Evolutionary conservation across 1,140 invertebrate species (phyloP).

Genomic region (Apis florea): DNA sequence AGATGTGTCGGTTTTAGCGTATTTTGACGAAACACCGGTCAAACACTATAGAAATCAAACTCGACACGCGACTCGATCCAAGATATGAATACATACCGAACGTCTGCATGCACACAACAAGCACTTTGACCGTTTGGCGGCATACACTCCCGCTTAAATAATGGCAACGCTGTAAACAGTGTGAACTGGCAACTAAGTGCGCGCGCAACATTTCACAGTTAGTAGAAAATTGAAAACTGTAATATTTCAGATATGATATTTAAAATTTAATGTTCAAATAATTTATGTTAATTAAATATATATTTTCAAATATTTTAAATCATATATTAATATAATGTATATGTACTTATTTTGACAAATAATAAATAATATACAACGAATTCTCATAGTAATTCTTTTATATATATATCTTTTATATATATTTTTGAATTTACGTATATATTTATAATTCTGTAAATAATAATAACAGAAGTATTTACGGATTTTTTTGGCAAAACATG

Average conservation of each 20-base stretch:
- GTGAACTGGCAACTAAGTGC: constrained; percentile 26
- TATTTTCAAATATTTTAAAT: background rate
- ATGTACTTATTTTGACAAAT: too few species aligned
- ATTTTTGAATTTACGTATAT: background rate
- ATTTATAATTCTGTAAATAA: constrained; percentile 17
- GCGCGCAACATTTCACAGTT: constrained; percentile 24
- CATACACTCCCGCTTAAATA: constrained; percentile 6
- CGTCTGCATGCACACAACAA: background rate
- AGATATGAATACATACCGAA: constrained; percentile 7
- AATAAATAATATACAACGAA: background rate
- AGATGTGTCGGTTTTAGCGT: constrained; percentile 3
- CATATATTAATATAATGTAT: background rate
- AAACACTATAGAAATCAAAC: background rate
- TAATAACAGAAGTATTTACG: background rate
- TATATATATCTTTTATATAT: background rate
- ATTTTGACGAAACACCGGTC: constrained; percentile 8
- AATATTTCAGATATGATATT: background rate
- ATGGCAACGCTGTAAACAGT: constrained; percentile 17
- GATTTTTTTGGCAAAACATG: background rate
- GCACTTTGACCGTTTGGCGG: constrained; percentile 32
- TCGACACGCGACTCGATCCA: background rate
- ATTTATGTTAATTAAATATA: background rate
- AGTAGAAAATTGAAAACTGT: constrained; percentile 24
- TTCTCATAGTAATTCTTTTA: background rate
- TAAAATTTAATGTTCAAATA: background rate